These are phyloP conservation scores for Cyphomyrmex costatus DNA, from an alignment of 1,140 invertebrate genomes.

Conservation along the genomic window DNA sequence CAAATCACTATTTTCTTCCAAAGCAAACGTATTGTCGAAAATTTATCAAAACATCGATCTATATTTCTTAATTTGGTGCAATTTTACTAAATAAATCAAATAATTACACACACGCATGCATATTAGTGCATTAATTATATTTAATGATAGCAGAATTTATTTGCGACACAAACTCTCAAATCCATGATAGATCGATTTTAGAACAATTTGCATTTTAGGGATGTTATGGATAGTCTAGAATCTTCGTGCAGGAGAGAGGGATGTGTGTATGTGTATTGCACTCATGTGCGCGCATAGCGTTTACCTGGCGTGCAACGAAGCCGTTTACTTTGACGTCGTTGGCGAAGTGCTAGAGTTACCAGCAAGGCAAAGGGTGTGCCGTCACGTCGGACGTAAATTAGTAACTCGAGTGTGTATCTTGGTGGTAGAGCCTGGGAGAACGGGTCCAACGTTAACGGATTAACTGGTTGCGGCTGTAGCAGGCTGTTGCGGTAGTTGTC, in stretches of 20 bases:
- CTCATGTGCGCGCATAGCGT: not conserved
- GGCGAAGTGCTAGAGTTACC: constrained; percentile 58
- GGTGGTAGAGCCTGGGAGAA: constrained; percentile 32
- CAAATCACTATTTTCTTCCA: constrained; percentile 33
- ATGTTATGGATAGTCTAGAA: not conserved
- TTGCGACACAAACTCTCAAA: not conserved
- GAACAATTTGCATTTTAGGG: not conserved
- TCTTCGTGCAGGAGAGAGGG: not conserved
- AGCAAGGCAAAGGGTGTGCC: constrained; percentile 33
- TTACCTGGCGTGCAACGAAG: constrained; percentile 33
- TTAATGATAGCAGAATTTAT: not conserved
- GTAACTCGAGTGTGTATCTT: constrained; percentile 59
- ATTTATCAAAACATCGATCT: not conserved
- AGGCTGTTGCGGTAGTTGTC: constrained; percentile 45
- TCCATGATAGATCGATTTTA: not conserved
- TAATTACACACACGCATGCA: not conserved
- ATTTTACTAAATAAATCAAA: not conserved
- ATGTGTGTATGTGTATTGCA: not conserved
- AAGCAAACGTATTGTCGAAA: not conserved
- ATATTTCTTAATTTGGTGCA: not conserved
- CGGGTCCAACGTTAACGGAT: constrained; percentile 59
- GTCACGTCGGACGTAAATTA: constrained; percentile 61
- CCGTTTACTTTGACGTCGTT: constrained; percentile 69
- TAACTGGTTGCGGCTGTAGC: constrained; percentile 53
- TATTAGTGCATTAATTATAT: not conserved